These are phyloP conservation scores for Pachyseris speciosa DNA, from an alignment of 64 coral and sea anemone species.

Conservation along the genomic window DNA sequence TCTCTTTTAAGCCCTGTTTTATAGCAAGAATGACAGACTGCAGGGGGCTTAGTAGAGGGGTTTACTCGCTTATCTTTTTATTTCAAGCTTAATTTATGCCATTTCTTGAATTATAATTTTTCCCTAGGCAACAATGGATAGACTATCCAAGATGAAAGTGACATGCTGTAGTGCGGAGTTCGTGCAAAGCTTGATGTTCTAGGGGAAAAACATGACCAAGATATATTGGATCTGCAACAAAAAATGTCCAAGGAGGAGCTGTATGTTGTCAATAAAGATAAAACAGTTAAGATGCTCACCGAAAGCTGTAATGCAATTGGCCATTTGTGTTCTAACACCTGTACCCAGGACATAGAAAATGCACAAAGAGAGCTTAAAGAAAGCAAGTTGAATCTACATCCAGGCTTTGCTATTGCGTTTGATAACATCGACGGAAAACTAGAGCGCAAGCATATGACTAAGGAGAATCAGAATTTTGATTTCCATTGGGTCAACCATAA, in stretches of 20 bases:
- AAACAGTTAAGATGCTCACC: background rate
- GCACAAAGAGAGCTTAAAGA: background rate
- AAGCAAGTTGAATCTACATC: too few relatives aligned
- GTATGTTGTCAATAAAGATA: background rate
- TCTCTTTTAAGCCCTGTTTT: too few relatives aligned
- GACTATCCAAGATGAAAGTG: too few relatives aligned
- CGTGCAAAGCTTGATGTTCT: slow-evolving; percentile 22
- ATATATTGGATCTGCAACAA: background rate
- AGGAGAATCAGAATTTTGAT: slow-evolving; percentile 11
- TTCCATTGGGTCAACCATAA: too few relatives aligned
- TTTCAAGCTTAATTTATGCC: too few relatives aligned
- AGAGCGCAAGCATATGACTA: slow-evolving; percentile 37
- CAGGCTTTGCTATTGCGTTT: slow-evolving; percentile 22
- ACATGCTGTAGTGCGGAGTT: slow-evolving; percentile 22
- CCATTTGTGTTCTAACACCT: background rate
- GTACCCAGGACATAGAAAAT: background rate
- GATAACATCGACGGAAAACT: slow-evolving; percentile 47
- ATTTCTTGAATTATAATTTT: too few relatives aligned
- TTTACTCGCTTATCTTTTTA: too few relatives aligned
- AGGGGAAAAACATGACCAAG: slow-evolving; percentile 25
- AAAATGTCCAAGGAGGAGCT: background rate
- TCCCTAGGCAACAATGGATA: background rate
- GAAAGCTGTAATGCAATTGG: background rate
- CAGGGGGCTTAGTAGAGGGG: too few relatives aligned
- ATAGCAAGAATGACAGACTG: too few relatives aligned